These are phyloP conservation scores for Idris sp. DNA, from an alignment of 1,140 invertebrate species.

Conservation along the genomic window DNA sequence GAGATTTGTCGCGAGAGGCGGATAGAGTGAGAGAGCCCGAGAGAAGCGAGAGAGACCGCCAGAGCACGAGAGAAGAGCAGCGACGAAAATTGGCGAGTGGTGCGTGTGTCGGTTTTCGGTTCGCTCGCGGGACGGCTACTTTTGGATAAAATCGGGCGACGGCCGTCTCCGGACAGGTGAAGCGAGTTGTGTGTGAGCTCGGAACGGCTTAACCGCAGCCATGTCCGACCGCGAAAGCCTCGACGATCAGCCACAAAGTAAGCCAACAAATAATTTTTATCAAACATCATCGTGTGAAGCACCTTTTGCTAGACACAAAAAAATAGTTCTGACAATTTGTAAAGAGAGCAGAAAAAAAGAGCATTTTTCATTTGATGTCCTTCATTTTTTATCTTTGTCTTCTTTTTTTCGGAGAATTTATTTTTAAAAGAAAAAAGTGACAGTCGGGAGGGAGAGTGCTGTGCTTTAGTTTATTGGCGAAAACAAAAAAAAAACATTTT, in stretches of 20 bases:
- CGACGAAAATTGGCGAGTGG: slow-evolving; percentile 63
- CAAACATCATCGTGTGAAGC: slow-evolving; percentile 1
- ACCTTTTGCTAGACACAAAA: too few species aligned
- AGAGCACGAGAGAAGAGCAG: slow-evolving; percentile 21
- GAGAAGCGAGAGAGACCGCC: slow-evolving; percentile 33
- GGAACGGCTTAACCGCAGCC: slow-evolving; percentile 62
- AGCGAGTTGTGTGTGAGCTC: slow-evolving; percentile 63
- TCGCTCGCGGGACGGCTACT: slow-evolving; percentile 58
- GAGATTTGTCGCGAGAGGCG: slow-evolving; percentile 39
- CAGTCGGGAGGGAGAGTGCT: too few species aligned
- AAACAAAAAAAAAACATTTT: too few species aligned
- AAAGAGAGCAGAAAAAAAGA: too few species aligned
- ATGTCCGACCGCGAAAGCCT: slow-evolving; percentile 81
- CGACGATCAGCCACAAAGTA: slow-evolving; percentile 81
- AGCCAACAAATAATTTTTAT: slow-evolving; percentile 52
- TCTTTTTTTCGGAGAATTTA: too few species aligned
- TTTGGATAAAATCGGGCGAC: slow-evolving; percentile 67
- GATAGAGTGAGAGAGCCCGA: slow-evolving; percentile 46
- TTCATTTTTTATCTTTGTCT: too few species aligned
- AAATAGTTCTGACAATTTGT: too few species aligned
- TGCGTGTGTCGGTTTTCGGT: slow-evolving; percentile 67
- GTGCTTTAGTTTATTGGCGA: too few species aligned
- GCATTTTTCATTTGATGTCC: too few species aligned
- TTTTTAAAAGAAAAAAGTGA: too few species aligned
- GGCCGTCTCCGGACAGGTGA: slow-evolving; percentile 62